Evolutionary conservation across 2,888 invertebrate genomes (phyloP), one percentile per base, ranked within the genome.

Genomic region (Hesperia comma): DNA sequence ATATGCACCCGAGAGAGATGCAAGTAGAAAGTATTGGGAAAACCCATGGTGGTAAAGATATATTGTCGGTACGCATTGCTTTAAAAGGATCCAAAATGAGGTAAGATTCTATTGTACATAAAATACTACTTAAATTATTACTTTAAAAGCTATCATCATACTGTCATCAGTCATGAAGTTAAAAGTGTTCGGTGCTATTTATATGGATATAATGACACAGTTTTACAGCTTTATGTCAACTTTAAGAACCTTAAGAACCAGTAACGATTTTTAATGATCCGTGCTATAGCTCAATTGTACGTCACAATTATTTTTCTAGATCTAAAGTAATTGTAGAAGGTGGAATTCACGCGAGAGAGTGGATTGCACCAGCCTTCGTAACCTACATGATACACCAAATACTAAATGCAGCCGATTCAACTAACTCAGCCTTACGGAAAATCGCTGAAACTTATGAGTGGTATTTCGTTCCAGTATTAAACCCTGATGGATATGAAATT

Each of bases 401-500:
- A 2, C 71, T 95, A 12, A 69, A 72, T 0, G 76, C 83, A 1
- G 61, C 68, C 0, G 86, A 87, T 17, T 93, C 92, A 19, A 72
- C 81, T 0, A 79, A 93, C 41, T 54, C 72, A 0, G 75, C 79
- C 0, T 72, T 94, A 2, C 86, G 85, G 63, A 62, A 75, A 0
- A 82, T 94, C 26, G 94, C 93, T 0, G 78, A 87, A 14, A 81
- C 80, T 7, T 93, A 93, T 72, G 95, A 96, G 73, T 96, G 95
- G 95, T 95, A 95, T 76, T 90, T 96, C 63, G 86, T 96, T 53
- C 96, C 96, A 0, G 88, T 95, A 2, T 81, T 95, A 54, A 96
- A 96, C 80, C 96, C 96, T 6, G 96, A 96, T 80, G 96, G 96
- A 14, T 97, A 94, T 77, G 95, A 94, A 55, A 95, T 82, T 79